These are phyloP conservation scores for Rana temporaria DNA, from an alignment of 2,113 vertebrate genomes.

Conservation along the genomic window DNA sequence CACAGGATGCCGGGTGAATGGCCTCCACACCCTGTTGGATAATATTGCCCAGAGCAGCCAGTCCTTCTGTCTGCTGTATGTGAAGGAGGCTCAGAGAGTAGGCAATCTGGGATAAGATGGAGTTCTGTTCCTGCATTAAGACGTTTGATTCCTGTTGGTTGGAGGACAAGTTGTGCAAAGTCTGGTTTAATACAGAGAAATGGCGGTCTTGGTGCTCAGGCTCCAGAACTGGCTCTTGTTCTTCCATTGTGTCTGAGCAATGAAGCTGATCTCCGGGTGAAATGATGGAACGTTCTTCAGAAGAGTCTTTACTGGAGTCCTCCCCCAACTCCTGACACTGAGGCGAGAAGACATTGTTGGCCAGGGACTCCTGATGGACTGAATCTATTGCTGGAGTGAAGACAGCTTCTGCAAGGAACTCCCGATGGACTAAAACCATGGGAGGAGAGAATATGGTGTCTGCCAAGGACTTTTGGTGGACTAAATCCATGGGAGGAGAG, in stretches of 20 bases:
- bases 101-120: slow-evolving; percentile 42
- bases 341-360: neutral
- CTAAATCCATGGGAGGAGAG: neutral
- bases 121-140: slow-evolving; percentile 44
- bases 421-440: neutral
- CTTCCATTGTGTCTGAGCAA: neutral
- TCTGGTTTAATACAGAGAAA: slow-evolving; percentile 18
- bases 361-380: neutral
- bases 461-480: neutral
- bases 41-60: slow-evolving; percentile 20
- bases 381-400: neutral
- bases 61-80: slow-evolving; percentile 38
- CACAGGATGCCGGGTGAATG: neutral
- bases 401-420: neutral
- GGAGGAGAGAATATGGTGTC: neutral
- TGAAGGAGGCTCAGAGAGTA: slow-evolving; percentile 28
- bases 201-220: neutral
- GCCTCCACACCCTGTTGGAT: slow-evolving; percentile 33
- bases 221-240: neutral
- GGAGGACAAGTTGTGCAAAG: slow-evolving; percentile 10
- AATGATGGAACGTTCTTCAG: slow-evolving; percentile 3
- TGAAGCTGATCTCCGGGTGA: neutral
- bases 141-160: slow-evolving; percentile 34
- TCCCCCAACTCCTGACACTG: neutral
- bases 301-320: slow-evolving; percentile 33